Evolutionary conservation across 2,113 vertebrate genomes (phyloP), one percentile per base, ranked within the genome.

Genomic region (Petrocephalus zakoni): DNA sequence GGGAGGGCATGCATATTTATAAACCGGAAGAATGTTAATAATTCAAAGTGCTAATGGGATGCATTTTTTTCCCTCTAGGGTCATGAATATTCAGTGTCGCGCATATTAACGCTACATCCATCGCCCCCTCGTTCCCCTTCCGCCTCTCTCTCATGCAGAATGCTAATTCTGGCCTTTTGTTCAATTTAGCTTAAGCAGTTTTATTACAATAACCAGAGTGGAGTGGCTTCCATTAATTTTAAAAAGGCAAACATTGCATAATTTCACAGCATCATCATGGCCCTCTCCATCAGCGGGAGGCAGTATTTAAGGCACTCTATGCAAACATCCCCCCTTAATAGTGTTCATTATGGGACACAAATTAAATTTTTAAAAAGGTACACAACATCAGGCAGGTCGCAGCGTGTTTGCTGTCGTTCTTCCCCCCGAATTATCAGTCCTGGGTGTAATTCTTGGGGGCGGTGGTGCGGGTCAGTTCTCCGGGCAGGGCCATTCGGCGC

Each of bases 21-120:
- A 84, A 87, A 89, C 89, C 72, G 87, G 91, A 93, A 93, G 93
- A 95, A 94, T 95, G 93, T 95, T 93, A 95, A 96, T 95, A 92
- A 94, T 94, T 94, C 90, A 94, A 93, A 92, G 90, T 92, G 92
- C 93, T 95, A 95, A 96, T 95, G 95, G 94, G 94, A 92, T 94
- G 94, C 93, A 92, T 93, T 93, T 94, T 94, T 94, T 85, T 85
- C 42, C 81, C 84, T 85, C 84, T 52, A 91, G 89, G 64, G 21
- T 92, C 92, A 95, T 96, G 94, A 94, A 96, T 96, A 96, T 96
- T 95, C 93, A 95, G 72, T 61, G 89, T 89, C 19, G 37, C 89
- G 90, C 93, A 90, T 92, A 92, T 93, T 92, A 94, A 83, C 52
- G 56, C 56, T 47, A 49, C 87, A 88, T 88, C 90, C 83, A 93